A percentile compares a stretch with the other conserved stretches of the same genome.
Evolutionary conservation across 2,888 invertebrate species (phyloP).

Genomic region (Agrotis segetum): DNA sequence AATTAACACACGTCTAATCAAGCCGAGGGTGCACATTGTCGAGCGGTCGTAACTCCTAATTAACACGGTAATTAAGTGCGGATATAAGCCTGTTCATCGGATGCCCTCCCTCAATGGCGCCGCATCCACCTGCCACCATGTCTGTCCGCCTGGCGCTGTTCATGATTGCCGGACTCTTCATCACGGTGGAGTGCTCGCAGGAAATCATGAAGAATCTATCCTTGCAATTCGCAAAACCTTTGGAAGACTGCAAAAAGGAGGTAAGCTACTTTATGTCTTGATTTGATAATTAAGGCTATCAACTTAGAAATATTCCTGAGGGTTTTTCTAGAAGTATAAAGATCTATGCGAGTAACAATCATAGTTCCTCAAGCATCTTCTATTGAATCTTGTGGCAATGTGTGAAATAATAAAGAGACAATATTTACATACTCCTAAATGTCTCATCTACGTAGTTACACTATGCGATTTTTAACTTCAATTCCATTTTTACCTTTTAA

Average conservation of each 20-base stretch:
- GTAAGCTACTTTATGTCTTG: constrained; percentile 51
- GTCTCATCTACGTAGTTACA: neutral
- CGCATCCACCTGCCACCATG: constrained; percentile 34
- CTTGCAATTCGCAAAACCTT: constrained; percentile 69
- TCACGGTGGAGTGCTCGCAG: constrained; percentile 68
- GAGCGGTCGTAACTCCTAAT: constrained; percentile 30
- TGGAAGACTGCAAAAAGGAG: constrained; percentile 75
- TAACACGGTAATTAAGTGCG: constrained; percentile 43
- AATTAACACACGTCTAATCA: constrained; percentile 50
- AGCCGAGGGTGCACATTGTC: constrained; percentile 33
- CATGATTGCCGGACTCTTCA: constrained; percentile 50
- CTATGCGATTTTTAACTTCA: neutral
- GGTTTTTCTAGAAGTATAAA: neutral
- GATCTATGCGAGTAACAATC: neutral
- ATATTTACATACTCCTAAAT: neutral
- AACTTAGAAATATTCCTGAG: too few relatives aligned
- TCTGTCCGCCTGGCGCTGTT: constrained; percentile 56
- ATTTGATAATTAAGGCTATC: too few relatives aligned
- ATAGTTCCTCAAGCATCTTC: neutral
- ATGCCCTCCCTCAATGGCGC: constrained; percentile 29
- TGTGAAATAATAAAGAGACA: neutral
- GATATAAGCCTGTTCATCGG: constrained; percentile 42
- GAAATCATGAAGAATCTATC: constrained; percentile 72
- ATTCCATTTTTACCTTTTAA: neutral
- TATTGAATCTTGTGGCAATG: too few relatives aligned